A percentile compares a stretch with the other conserved stretches of the same genome.
Conservation (phyloP, 53 echinoderm and acorn worm species). For the Echinometra lucunter region DNA sequence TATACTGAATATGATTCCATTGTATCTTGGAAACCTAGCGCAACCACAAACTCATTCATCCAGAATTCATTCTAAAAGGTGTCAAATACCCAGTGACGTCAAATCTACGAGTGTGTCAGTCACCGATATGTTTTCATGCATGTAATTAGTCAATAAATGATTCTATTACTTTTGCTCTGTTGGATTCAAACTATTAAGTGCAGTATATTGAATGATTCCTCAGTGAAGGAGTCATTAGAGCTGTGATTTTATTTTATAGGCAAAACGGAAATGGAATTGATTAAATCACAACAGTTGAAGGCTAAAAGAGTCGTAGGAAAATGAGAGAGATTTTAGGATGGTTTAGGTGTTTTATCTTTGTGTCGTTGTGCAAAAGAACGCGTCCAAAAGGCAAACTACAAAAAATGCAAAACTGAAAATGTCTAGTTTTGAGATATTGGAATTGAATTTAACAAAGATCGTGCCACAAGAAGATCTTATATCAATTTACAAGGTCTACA, state of each 20-base stretch:
- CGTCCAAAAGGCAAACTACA: too few relatives aligned
- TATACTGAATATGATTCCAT: conserved; percentile 22
- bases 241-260: background rate
- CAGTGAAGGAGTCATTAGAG: background rate
- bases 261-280: background rate
- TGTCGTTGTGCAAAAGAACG: too few relatives aligned
- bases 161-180: conserved; percentile 43
- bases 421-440: too few relatives aligned
- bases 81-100: conserved; percentile 45
- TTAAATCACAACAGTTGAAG: background rate
- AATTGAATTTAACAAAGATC: too few relatives aligned
- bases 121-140: conserved; percentile 38
- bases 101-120: conserved; percentile 41
- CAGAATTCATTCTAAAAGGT: conserved; percentile 47
- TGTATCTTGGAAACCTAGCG: background rate
- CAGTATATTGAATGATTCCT: background rate
- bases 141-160: conserved; percentile 58
- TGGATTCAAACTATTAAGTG: conserved; percentile 27
- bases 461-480: too few relatives aligned
- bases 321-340: background rate
- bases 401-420: too few relatives aligned
- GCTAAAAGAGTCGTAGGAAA: background rate
- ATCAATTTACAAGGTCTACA: too few relatives aligned
- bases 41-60: conserved; percentile 43
- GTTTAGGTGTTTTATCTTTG: background rate